Evolutionary conservation across 1,140 invertebrate species (phyloP).

Genomic region (Apis cerana): DNA sequence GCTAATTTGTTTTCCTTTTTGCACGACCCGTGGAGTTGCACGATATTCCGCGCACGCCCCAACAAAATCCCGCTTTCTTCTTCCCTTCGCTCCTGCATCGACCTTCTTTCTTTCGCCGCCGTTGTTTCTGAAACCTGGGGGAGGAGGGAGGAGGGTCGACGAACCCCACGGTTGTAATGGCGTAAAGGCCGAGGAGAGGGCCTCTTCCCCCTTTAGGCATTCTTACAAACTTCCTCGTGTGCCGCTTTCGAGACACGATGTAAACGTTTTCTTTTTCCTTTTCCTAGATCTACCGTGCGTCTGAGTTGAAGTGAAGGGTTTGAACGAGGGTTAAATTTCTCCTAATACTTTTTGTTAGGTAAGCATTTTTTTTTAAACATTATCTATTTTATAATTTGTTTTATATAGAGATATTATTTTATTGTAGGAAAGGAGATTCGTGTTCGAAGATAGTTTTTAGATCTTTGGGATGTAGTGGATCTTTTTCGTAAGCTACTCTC

Average conservation of each 20-base stretch:
- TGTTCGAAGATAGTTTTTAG: too few relatives aligned
- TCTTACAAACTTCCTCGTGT: not conserved
- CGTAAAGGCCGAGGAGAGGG: not conserved
- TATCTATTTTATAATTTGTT: too few relatives aligned
- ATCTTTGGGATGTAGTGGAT: too few relatives aligned
- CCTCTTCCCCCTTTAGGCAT: not conserved
- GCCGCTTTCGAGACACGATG: not conserved
- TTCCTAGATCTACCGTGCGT: too few relatives aligned
- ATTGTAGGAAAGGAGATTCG: too few relatives aligned
- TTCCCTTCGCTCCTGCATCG: slow-evolving; percentile 1
- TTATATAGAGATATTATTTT: too few relatives aligned
- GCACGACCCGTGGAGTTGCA: not conserved
- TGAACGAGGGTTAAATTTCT: too few relatives aligned
- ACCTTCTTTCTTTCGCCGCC: not conserved
- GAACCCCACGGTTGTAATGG: slow-evolving; percentile 9
- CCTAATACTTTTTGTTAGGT: too few relatives aligned
- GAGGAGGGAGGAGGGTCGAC: slow-evolving; percentile 12
- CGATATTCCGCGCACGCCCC: slow-evolving; percentile 46
- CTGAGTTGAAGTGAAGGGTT: too few relatives aligned
- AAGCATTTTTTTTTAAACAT: too few relatives aligned
- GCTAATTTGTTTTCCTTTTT: slow-evolving; percentile 54
- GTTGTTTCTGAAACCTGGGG: slow-evolving; percentile 37
- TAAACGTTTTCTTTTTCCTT: too few relatives aligned
- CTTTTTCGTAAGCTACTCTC: too few relatives aligned
- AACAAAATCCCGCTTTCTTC: slow-evolving; percentile 37